A percentile compares a stretch with the other conserved stretches of the same genome.
These are phyloP conservation scores for Adelosebastes latens DNA, from an alignment of 2,797 vertebrate species.

Conservation along the genomic window DNA sequence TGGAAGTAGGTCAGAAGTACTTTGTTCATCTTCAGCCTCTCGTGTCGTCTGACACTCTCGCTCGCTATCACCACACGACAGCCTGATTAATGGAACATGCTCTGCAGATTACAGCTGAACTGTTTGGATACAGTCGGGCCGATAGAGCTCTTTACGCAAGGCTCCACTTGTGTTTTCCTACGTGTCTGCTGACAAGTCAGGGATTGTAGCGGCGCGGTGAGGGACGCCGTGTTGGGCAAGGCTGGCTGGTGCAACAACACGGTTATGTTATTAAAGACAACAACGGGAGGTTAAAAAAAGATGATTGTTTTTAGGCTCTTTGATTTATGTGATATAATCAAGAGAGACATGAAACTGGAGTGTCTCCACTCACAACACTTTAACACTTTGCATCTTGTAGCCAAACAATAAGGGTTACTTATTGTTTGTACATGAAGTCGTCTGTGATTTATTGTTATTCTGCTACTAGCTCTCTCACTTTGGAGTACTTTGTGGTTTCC, in stretches of 20 bases:
- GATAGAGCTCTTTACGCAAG: conserved; percentile 46
- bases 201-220: conserved; percentile 38
- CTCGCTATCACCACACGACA: conserved; percentile 41
- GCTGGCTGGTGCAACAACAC: conserved; percentile 59
- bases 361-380: not conserved
- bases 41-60: conserved; percentile 26
- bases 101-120: conserved; percentile 47
- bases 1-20: conserved; percentile 36
- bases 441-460: not conserved
- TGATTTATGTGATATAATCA: conserved; percentile 22
- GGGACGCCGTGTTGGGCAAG: conserved; percentile 51
- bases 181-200: conserved; percentile 66
- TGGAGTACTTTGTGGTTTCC: not conserved
- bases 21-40: conserved; percentile 36
- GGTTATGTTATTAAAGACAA: conserved; percentile 60
- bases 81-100: conserved; percentile 62
- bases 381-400: not conserved
- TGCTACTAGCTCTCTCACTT: not conserved
- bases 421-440: not conserved
- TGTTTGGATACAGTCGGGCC: conserved; percentile 53
- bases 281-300: conserved; percentile 15
- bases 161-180: conserved; percentile 62
- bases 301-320: not conserved
- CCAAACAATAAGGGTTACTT: not conserved
- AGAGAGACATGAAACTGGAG: not conserved